phyloP scores from a whole-genome alignment of 2,888 invertebrate genomes.

The Cinara cedri region DNA sequence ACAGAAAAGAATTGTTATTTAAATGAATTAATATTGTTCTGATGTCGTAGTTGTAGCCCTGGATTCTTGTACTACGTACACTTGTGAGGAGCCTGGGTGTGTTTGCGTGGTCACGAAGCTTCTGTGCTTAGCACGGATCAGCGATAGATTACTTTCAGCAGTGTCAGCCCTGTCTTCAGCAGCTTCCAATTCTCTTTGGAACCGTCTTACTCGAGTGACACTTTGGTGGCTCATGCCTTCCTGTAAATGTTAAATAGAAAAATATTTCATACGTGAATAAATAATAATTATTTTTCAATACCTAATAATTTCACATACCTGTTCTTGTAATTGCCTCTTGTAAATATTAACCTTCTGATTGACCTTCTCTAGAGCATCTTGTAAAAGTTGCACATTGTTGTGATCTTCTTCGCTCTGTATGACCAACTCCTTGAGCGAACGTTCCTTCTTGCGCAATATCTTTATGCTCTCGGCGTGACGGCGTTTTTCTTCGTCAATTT shows the following conservation, averaged over 20 bases:
- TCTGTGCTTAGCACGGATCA: constrained; percentile 98
- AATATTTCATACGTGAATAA: background rate
- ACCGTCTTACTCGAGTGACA: constrained; percentile 93
- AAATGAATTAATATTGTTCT: constrained; percentile 57
- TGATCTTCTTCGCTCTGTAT: constrained; percentile 96
- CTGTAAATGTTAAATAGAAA: constrained; percentile 64
- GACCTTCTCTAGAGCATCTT: constrained; percentile 87
- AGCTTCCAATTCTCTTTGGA: constrained; percentile 97
- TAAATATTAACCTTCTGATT: constrained; percentile 87
- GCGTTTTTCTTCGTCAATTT: constrained; percentile 95
- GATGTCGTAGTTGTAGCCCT: constrained; percentile 64
- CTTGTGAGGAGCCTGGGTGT: constrained; percentile 89
- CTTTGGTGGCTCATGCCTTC: constrained; percentile 91
- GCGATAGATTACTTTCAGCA: constrained; percentile 90
- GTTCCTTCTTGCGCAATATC: constrained; percentile 97
- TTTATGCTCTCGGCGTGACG: constrained; percentile 97
- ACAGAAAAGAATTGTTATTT: constrained; percentile 53
- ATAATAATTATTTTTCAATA: background rate
- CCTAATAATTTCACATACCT: constrained; percentile 66
- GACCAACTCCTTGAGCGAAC: constrained; percentile 92
- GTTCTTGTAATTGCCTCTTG: constrained; percentile 94
- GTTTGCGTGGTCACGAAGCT: constrained; percentile 93
- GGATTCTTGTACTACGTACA: constrained; percentile 88
- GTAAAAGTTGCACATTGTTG: constrained; percentile 90
- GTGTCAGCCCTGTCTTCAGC: constrained; percentile 95